phyloP scores from a whole-genome alignment of 2,888 invertebrate genomes.

The Druceiella hillmani region DNA sequence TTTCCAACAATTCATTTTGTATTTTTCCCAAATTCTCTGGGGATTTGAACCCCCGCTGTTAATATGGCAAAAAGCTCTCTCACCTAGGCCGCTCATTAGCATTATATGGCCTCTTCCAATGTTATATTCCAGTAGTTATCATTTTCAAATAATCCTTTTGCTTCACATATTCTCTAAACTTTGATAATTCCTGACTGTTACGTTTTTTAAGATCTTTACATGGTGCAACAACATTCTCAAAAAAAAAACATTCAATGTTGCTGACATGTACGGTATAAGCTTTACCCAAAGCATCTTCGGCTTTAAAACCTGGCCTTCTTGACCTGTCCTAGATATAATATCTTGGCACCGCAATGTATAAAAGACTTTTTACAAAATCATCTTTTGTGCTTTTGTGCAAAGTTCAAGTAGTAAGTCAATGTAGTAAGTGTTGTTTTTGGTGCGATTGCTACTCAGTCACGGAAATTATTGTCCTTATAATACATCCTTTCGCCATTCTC shows the following conservation, averaged over 20 bases:
- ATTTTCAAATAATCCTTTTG: constrained; percentile 27
- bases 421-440: constrained; percentile 19
- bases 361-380: constrained; percentile 21
- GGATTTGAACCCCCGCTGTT: constrained; percentile 21
- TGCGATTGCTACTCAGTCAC: constrained; percentile 4
- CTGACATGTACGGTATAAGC: constrained; percentile 23
- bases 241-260: constrained; percentile 24
- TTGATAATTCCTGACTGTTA: constrained; percentile 16
- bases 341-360: constrained; percentile 20
- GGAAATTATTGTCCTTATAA: too few relatives aligned
- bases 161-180: constrained; percentile 26
- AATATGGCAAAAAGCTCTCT: constrained; percentile 22
- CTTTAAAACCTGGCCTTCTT: constrained; percentile 19
- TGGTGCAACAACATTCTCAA: constrained; percentile 20
- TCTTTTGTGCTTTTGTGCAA: constrained; percentile 20
- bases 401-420: constrained; percentile 22
- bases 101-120: constrained; percentile 18
- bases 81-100: constrained; percentile 13
- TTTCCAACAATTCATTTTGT: too few relatives aligned
- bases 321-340: constrained; percentile 19
- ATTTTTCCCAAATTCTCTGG: constrained; percentile 19
- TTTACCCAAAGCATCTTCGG: constrained; percentile 21
- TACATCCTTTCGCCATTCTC: constrained; percentile 23
- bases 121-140: constrained; percentile 27
- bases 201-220: constrained; percentile 21